Evolutionary conservation across 1,140 invertebrate genomes (phyloP).

Genomic region (Ips typographus): DNA sequence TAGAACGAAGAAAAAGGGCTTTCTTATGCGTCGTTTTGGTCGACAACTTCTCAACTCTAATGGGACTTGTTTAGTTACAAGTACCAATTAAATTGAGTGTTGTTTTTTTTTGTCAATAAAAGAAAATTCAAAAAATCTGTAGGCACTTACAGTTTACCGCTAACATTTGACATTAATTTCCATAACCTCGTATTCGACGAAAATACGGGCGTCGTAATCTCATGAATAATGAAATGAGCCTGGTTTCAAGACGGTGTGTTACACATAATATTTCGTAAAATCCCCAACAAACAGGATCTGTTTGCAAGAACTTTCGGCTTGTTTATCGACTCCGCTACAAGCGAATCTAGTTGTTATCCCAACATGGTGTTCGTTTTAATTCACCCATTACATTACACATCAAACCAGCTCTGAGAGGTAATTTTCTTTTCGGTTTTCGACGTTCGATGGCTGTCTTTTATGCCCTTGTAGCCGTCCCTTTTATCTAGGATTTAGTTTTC

Average conservation of each 20-base stretch:
- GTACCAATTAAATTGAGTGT: too few relatives aligned
- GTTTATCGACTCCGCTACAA: background rate
- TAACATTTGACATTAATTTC: background rate
- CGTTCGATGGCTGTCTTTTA: conserved; percentile 11
- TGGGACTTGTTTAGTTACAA: too few relatives aligned
- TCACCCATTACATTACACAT: background rate
- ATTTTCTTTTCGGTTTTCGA: background rate
- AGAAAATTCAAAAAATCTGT: too few relatives aligned
- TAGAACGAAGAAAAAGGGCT: too few relatives aligned
- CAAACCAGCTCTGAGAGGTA: background rate
- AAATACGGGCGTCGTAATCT: conserved; percentile 1
- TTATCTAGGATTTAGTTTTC: conserved; percentile 16
- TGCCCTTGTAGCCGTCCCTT: conserved; percentile 9
- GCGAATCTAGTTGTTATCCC: background rate
- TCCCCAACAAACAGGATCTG: background rate
- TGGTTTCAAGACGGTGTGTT: background rate
- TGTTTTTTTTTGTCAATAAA: too few relatives aligned
- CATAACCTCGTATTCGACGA: background rate
- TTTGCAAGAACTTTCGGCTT: background rate
- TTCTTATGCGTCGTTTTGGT: too few relatives aligned
- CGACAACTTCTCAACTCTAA: too few relatives aligned
- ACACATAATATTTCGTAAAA: background rate
- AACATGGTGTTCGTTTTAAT: background rate
- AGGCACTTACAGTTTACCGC: too few relatives aligned
- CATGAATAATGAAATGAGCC: conserved; percentile 6